phyloP scores from a whole-genome alignment of 2,797 vertebrate species.

The Scolopax rusticola region DNA sequence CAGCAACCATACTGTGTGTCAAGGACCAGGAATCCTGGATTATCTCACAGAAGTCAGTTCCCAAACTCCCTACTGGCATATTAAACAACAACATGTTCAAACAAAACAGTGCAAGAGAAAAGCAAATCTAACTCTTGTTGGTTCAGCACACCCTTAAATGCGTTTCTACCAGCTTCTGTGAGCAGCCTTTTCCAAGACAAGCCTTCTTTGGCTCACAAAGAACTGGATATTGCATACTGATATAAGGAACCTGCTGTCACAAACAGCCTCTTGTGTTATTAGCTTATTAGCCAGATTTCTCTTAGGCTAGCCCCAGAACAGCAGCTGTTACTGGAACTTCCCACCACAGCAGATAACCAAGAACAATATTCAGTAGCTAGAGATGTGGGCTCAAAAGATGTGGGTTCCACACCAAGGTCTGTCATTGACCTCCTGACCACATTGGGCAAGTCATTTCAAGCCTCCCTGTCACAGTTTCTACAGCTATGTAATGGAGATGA shows the following conservation, averaged over 20 bases:
- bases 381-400: background rate
- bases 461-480: background rate
- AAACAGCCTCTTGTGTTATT: background rate
- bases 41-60: slow-evolving; percentile 1
- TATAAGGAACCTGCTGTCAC: background rate
- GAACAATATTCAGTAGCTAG: background rate
- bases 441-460: background rate
- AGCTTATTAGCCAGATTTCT: background rate
- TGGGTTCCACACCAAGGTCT: rapidly evolving
- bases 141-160: background rate
- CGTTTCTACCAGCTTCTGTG: background rate
- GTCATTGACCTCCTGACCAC: background rate
- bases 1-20: background rate
- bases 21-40: background rate
- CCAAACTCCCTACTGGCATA: background rate
- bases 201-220: background rate
- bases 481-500: background rate
- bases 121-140: background rate
- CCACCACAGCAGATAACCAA: background rate
- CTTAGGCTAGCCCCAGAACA: background rate
- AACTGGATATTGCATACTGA: background rate
- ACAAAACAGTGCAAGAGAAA: background rate
- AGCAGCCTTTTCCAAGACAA: background rate
- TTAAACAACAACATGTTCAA: slow-evolving; percentile 5
- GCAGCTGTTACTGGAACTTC: background rate